phyloP scores from a whole-genome alignment of 2,888 invertebrate genomes.

The Lasiommata megera region DNA sequence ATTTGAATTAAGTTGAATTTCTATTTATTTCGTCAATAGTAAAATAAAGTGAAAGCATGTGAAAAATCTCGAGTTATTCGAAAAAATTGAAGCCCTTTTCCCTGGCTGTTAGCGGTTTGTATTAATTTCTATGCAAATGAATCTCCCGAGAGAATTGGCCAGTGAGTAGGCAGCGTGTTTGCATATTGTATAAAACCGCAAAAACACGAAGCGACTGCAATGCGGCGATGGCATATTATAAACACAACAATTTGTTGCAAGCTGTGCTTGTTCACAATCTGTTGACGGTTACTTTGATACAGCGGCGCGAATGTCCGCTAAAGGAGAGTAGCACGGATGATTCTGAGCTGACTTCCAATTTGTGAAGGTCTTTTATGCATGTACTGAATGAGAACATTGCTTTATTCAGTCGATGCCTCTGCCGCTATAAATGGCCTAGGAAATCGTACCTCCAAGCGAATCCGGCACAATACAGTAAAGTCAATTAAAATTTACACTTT shows the following conservation, averaged over 20 bases:
- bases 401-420: no score
- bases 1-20: no score
- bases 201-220: conserved; percentile 40
- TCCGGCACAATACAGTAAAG: no score
- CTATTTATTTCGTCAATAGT: no score
- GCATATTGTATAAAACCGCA: conserved; percentile 61
- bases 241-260: conserved; percentile 8
- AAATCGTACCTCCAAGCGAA: no score
- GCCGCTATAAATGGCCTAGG: no score
- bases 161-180: conserved; percentile 46
- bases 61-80: neutral
- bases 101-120: conserved; percentile 29
- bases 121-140: conserved; percentile 60
- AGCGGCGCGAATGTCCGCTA: neutral
- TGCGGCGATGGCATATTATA: conserved; percentile 35
- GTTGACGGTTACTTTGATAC: no score
- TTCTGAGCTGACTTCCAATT: neutral
- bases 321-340: neutral
- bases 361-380: neutral
- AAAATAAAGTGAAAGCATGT: neutral
- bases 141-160: conserved; percentile 44
- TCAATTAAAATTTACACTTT: no score
- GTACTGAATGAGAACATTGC: no score
- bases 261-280: neutral
- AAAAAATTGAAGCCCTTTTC: conserved; percentile 19